phyloP scores from a whole-genome alignment of 2,113 vertebrate genomes.

The Plotosus lineatus region DNA sequence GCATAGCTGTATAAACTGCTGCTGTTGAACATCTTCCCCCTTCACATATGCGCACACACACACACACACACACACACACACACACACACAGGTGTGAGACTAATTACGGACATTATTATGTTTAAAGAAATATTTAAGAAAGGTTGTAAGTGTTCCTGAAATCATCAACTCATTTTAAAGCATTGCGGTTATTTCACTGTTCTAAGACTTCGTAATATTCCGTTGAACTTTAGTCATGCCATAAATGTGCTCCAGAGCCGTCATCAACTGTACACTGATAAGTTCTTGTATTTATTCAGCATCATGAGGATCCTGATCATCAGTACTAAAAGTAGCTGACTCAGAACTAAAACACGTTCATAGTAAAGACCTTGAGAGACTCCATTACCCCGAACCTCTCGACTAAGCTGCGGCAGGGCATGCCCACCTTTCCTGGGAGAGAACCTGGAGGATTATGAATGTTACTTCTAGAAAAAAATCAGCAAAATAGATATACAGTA shows the following conservation, averaged over 20 bases:
- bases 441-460: background rate
- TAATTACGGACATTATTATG: background rate
- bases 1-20: conserved; percentile 59
- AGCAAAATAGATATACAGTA: background rate
- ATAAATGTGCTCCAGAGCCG: background rate
- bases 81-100: background rate
- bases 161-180: background rate
- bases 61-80: conserved; percentile 20
- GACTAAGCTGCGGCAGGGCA: background rate
- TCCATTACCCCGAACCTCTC: background rate
- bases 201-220: background rate
- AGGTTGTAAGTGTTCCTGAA: background rate
- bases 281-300: background rate
- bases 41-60: conserved; percentile 14
- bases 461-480: background rate
- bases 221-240: background rate
- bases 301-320: background rate
- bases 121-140: background rate
- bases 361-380: background rate
- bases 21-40: conserved; percentile 59
- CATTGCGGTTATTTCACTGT: no score
- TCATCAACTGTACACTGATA: background rate
- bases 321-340: no score
- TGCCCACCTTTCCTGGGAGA: background rate
- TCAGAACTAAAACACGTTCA: background rate